These are phyloP conservation scores for Hipparchia semele DNA, from an alignment of 2,888 invertebrate genomes.

Conservation along the genomic window DNA sequence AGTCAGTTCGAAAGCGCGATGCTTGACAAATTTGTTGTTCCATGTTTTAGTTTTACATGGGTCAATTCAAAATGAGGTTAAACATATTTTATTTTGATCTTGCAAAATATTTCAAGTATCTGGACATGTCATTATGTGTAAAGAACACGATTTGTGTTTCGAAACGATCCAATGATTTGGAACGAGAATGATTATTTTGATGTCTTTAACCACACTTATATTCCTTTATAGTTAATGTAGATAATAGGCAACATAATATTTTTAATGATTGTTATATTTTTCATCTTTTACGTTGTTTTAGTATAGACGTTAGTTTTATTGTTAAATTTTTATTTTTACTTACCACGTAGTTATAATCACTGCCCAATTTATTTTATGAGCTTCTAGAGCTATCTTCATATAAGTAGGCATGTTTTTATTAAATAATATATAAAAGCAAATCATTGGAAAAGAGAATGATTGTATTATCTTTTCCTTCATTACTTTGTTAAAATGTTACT, in stretches of 20 bases:
- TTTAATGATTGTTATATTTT: not conserved
- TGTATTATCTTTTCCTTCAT: not conserved
- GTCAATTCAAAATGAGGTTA: conserved; percentile 26
- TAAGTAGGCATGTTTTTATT: not conserved
- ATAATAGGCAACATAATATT: not conserved
- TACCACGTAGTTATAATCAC: not conserved
- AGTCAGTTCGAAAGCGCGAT: conserved; percentile 73
- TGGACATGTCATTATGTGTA: not conserved
- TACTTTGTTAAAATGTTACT: conserved; percentile 3
- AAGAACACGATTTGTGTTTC: conserved; percentile 1
- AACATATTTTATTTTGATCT: not conserved
- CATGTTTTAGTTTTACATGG: conserved; percentile 17
- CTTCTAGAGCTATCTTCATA: not conserved
- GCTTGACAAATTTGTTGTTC: conserved; percentile 75
- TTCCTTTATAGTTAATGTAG: not conserved
- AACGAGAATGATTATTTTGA: not conserved
- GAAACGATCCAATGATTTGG: not conserved
- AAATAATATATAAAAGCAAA: not conserved
- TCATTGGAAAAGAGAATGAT: not conserved
- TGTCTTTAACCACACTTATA: conserved; percentile 10
- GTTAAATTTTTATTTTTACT: not conserved
- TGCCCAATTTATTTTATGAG: not conserved
- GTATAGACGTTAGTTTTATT: not conserved
- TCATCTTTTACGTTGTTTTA: not conserved
- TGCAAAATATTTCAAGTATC: not conserved